Base-by-base conservation (phyloP, 2,113 vertebrate genomes). In the Podarcis muralis region DNA sequence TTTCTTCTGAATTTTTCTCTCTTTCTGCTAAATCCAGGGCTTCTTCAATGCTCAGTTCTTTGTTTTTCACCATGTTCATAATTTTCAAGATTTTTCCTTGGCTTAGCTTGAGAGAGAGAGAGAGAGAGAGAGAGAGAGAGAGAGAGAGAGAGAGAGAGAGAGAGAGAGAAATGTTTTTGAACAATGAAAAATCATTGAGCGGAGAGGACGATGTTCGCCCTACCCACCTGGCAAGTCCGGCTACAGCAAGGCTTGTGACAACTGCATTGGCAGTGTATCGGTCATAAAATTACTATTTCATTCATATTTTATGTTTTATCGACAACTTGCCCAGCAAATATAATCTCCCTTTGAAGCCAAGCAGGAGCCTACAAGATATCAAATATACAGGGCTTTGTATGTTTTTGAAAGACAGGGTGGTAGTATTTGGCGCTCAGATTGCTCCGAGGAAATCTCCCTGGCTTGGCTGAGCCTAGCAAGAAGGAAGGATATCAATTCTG, bases 61-160 rank as follows among this genome's bases (percentile, higher is more conserved):
- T 97, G 0, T 89, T 97, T 96, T 97, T 98, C 87, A 98, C 97
- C 95, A 92, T 97, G 48, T 94, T 97, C 97, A 97, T 91, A 30
- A 93, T 95, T 89, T 92, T 91, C 80, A 93, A 69, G 83, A 95
- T 92, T 93, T 94, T 94, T 76, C 93, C 93, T 76, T 95, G 85
- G 72, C 81, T 94, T 72, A 93, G 66, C 94, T 94, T 22, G 35
- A 75, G 0, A 43, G 32, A 84, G 40, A 43, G n/a, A n/a, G n/a
- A n/a, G n/a, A n/a, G 48, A 48, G 48, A 48, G 48, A 11, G 48
- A 48, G 43, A 48, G 43, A 48, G 43, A 9, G 43, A 8, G 43
- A 8, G 43, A 8, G 43, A 48, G 43, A 8, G 43, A 48, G 43
- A 48, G 43, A 48, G 7, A 43, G 43, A 43, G 43, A 43, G 43